Evolutionary conservation across 2,888 invertebrate species (phyloP), one percentile per base, ranked within the genome.

Genomic region (Chironomus tentans): DNA sequence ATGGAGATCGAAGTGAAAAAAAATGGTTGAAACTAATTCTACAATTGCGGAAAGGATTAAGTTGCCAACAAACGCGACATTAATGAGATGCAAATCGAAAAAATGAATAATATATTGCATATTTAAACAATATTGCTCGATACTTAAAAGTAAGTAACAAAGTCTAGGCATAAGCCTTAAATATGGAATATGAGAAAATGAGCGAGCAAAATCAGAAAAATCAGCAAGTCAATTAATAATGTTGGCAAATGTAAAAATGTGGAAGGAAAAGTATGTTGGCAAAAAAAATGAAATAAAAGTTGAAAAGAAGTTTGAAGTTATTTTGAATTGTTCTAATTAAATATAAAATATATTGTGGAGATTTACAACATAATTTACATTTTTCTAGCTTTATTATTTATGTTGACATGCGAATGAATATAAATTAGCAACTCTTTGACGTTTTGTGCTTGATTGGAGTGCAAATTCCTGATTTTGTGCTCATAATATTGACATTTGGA

Each of bases 1-100:
- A 38, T 38, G 38, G 38, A 38, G 38, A 38, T 38, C 38, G 38
- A 38, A 38, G 38, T 38, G 2, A 38, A 38, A 38, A 38, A 38
- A 38, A 38, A 38, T 38, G 38, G 38, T 38, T 18, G 56, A 56
- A 18, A 56, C 56, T 56, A 56, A 56, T 56, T 56, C 56, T 56
- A n/a, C 28, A 24, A 71, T 38, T 72, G 28, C 24, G 24, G 72
- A 62, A 72, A 72, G 72, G 72, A 62, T 72, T 72, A 72, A 72
- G 50, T 72, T 72, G 72, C 72, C 13, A 12, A 18, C 15, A 18
- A 12, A 22, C 62, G 72, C 61, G 62, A 72, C 62, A 38, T 38
- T 72, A 72, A 72, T 72, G 72, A 61, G 72, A 72, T 72, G 72
- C 72, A 72, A 62, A 72, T 72, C 72, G 38, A 72, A 56, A 56